These are phyloP conservation scores for Leucoptera coffeella DNA, from an alignment of 2,888 invertebrate genomes.

Conservation along the genomic window DNA sequence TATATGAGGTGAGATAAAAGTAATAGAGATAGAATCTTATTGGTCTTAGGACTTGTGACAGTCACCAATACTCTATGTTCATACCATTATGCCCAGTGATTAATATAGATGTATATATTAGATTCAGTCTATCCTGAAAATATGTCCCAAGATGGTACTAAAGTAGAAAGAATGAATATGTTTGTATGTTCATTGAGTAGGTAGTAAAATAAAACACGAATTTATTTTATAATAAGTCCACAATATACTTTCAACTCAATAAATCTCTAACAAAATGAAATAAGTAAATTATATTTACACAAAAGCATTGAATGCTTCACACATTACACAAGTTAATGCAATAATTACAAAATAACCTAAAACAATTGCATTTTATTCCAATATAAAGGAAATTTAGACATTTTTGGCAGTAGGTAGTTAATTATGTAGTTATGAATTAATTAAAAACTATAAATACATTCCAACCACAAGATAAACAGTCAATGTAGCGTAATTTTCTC, in stretches of 20 bases:
- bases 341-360: no score
- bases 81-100: no score
- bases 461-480: no score
- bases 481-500: no score
- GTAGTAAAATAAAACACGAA: neutral
- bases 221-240: constrained; percentile 21
- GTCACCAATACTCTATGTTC: no score
- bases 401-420: no score
- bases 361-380: no score
- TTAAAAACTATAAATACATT: no score
- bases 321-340: no score
- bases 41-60: neutral
- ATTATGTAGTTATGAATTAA: no score
- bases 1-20: neutral
- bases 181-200: neutral
- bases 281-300: constrained; percentile 44
- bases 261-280: constrained; percentile 35
- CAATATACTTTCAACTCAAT: constrained; percentile 34
- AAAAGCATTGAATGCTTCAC: constrained; percentile 38
- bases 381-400: no score
- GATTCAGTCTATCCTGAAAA: neutral
- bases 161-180: neutral
- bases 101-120: neutral
- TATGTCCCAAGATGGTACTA: neutral
- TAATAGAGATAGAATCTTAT: no score